Base-by-base conservation (phyloP, 2,113 vertebrate species). In the Perca schrenkii region DNA sequence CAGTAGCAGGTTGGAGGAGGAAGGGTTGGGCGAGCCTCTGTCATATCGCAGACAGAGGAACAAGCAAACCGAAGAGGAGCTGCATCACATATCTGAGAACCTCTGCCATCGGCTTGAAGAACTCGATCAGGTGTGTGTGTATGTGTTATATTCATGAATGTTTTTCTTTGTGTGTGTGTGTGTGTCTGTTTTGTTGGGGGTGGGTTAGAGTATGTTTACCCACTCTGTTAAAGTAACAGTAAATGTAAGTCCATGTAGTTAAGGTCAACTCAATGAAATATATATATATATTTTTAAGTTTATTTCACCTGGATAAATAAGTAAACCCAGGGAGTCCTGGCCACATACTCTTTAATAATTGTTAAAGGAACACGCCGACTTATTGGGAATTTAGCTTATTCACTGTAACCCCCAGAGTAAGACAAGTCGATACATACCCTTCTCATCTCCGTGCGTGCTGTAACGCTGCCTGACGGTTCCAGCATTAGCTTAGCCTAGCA, bases 71-170 rank as follows among this genome's bases (percentile, higher is more conserved):
- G 94, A 96, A 67, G 87, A 96, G 85, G 96, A 97, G 85, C 91
- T 99, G 63, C 95, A 95, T 0, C 77, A 95, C 67, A 94, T 96
- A 74, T 98, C 97, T 0, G 94, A 97, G 87, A 97, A 97, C 25
- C 94, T 99, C 7, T 96, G 96, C 31, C 91, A 74, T 28, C 94
- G 95, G n/a, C 94, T 99, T 19, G 95, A 94, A 22, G 96, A 98
- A 87, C 94, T 99, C 0, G 96, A 99, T 85, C 84, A 87, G 91
- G 98, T 97, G 89, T 93, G 89, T 93, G 96, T 94, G 15, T 53
- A 4, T 19, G 1, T n/a, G 2, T 43, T 28, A 43, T 43, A 54
- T 46, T 25, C 15, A 28, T 53, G n/a, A 54, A 8, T 43, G 8
- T 61, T 53, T 50, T n/a, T n/a, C n/a, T n/a, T n/a, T n/a, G n/a